Evolutionary conservation across 1,140 invertebrate genomes (phyloP), one percentile per base, ranked within the genome.

Genomic region (Zaprionus tsacasi): DNA sequence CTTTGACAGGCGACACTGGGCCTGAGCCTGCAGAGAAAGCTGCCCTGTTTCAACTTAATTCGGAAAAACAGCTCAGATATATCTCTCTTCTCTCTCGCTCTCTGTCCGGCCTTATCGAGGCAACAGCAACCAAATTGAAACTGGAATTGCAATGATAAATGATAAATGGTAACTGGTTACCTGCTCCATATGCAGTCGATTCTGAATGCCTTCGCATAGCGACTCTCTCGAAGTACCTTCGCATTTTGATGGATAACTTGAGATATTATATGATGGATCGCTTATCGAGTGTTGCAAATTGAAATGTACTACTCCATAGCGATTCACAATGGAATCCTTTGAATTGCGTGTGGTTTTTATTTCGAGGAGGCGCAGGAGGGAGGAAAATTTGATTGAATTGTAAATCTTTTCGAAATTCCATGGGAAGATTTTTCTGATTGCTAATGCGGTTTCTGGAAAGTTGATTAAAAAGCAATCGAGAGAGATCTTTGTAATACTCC

Each of bases 1-100:
- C 83, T 88, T 80, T 87, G 83, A 88, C 82, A 88, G 73, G 56
- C 27, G 80, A 70, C 82, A 82, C 83, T 88, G 70, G 70, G 73
- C 75, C 73, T 43, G 67, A 45, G 33, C 7, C 33, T 4, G 33
- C 33, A 35, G 4, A 35, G 33, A 72, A 64, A 43, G 50, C 36
- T 48, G 35, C 55, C 15, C 40, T 45, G 40, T 7, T 45, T 35
- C 25, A 54, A 69, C 27, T 35, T 56, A 64, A 45, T 38, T 58
- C 52, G 15, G 7, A 8, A 35, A 69, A 69, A 48, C 27, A 15
- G 36, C 66, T 59, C 56, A 7, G 58, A 35, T 59, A 52, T 52
- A 30, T 15, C 30, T 13, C 7, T 8, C 21, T 21, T 21, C 21
- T 21, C 21, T 2, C 21, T 21, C 21, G 1, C 21, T 21, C 21